Conservation (phyloP, 2,888 invertebrate genomes). For the Hanleya hanleyi region DNA sequence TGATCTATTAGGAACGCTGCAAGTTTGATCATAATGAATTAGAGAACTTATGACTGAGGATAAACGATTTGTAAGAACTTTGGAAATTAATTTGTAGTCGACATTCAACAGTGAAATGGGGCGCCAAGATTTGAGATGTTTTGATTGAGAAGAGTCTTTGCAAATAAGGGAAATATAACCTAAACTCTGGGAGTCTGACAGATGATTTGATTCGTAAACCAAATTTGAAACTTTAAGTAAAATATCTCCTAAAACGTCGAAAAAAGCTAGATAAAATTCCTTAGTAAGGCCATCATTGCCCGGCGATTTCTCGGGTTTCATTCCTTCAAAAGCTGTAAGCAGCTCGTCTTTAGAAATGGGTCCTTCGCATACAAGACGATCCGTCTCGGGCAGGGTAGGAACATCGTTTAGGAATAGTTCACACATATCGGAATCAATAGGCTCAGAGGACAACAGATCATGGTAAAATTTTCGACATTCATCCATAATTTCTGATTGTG, state of each 20-base stretch:
- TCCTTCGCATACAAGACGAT: slow-evolving; percentile 18
- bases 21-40: slow-evolving; percentile 40
- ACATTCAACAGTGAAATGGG: slow-evolving; percentile 44
- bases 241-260: slow-evolving; percentile 21
- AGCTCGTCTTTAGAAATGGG: slow-evolving; percentile 11
- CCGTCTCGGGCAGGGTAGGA: slow-evolving; percentile 3
- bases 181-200: slow-evolving; percentile 22
- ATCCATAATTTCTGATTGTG: no score
- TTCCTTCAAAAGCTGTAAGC: slow-evolving; percentile 17
- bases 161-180: slow-evolving; percentile 36
- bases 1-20: slow-evolving; percentile 37
- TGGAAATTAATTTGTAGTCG: slow-evolving; percentile 44
- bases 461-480: no score
- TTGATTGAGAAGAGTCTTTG: slow-evolving; percentile 33
- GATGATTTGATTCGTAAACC: slow-evolving; percentile 16
- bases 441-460: slow-evolving; percentile 10
- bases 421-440: slow-evolving; percentile 7
- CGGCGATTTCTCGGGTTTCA: slow-evolving; percentile 38
- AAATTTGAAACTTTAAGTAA: slow-evolving; percentile 19
- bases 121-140: slow-evolving; percentile 38
- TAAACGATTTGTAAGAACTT: slow-evolving; percentile 36
- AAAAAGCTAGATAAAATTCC: slow-evolving; percentile 36
- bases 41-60: slow-evolving; percentile 28
- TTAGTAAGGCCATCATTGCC: slow-evolving; percentile 41
- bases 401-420: slow-evolving; percentile 13